phyloP scores from a whole-genome alignment of 2,888 invertebrate species.

The Therioaphis trifolii region DNA sequence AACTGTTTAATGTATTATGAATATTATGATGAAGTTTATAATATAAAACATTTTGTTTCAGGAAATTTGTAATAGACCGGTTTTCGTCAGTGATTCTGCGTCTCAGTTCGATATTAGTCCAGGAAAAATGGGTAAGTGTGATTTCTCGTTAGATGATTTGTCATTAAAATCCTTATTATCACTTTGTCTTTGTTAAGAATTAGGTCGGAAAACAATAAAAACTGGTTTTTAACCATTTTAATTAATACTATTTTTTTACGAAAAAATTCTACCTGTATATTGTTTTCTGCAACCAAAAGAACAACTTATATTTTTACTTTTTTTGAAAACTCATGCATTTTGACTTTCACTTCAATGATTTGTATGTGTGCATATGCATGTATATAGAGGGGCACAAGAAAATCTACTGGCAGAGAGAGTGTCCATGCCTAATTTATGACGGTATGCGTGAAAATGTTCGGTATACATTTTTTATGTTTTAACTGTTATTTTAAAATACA shows the following conservation, averaged over 20 bases:
- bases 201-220: neutral
- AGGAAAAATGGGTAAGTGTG: slow-evolving; percentile 86
- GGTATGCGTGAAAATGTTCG: neutral
- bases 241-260: slow-evolving; percentile 6
- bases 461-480: neutral
- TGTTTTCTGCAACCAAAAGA: neutral
- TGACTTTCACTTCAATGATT: slow-evolving; percentile 46
- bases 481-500: neutral
- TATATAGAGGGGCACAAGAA: neutral
- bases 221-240: slow-evolving; percentile 3
- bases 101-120: slow-evolving; percentile 86
- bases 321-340: slow-evolving; percentile 27
- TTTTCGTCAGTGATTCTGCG: slow-evolving; percentile 83
- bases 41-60: slow-evolving; percentile 69
- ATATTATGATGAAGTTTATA: no score
- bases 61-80: slow-evolving; percentile 81
- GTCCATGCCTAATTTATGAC: slow-evolving; percentile 44
- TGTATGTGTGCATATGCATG: neutral
- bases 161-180: slow-evolving; percentile 10
- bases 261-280: neutral
- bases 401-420: slow-evolving; percentile 26
- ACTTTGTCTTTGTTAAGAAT: neutral
- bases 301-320: neutral
- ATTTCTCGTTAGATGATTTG: neutral
- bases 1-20: no score